Evolutionary conservation across 2,888 invertebrate species (phyloP), one percentile per base, ranked within the genome.

Genomic region (Ryuthela nishihirai): DNA sequence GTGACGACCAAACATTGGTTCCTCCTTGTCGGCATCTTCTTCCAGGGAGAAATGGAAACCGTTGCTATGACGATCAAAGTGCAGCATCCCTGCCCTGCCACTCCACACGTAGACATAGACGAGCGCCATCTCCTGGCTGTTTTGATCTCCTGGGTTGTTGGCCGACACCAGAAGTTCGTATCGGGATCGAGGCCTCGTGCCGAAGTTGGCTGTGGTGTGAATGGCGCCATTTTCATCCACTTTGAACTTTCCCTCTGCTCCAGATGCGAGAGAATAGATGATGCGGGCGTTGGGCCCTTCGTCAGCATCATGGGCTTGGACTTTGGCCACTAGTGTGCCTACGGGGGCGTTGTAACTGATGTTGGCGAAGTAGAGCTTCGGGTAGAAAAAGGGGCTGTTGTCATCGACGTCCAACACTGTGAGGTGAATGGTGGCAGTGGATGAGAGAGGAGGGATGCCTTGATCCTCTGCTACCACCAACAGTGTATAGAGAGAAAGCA

Each of bases 221-320:
- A 93, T 76, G 62, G 85, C 81, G 7, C 93, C 93, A 17, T 85
- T 85, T n/a, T n/a, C n/a, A n/a, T n/a, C n/a, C n/a, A n/a, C n/a
- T n/a, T n/a, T n/a, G n/a, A n/a, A n/a, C n/a, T n/a, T n/a, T n/a
- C n/a, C n/a, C n/a, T n/a, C n/a, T n/a, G n/a, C n/a, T n/a, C n/a
- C n/a, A n/a, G n/a, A n/a, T n/a, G n/a, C 7, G 6, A 32, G 15
- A 21, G 18, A 82, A 73, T 92, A 93, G 74, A 92, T 91, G 56
- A 93, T 86, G 72, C 88, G 87, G 54, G 91, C 89, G 76, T 92
- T 93, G 64, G 88, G 81, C 29, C 90, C 92, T 77, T 92, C 91
- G 74, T 93, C 93, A 70, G 83, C 84, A 10, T 34, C 34, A 4
- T 15, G 4, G 5, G 34, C 34, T n/a, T n/a, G 17, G n/a, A 34